Conservation (phyloP, 2,113 vertebrate genomes). For the Chionis minor region DNA sequence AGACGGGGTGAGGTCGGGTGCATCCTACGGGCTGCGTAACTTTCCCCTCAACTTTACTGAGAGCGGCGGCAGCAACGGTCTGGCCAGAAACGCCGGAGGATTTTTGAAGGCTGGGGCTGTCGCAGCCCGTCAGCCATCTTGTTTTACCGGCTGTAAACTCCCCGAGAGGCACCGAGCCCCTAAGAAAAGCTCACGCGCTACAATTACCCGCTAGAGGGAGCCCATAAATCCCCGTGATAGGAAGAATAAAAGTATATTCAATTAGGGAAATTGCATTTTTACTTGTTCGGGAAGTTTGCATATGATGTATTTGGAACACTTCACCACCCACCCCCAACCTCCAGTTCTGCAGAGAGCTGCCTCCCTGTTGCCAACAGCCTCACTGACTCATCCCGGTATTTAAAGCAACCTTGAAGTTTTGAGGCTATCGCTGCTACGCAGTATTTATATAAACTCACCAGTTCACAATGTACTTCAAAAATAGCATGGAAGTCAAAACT, state of each 20-base stretch:
- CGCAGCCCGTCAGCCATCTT: conserved; percentile 70
- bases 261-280: background rate
- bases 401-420: conserved; percentile 31
- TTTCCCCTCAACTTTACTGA: background rate
- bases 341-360: background rate
- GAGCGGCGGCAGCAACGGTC: no score
- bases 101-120: background rate
- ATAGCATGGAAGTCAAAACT: conserved; percentile 18
- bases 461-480: background rate
- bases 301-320: background rate
- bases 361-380: background rate
- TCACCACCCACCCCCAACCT: background rate
- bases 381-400: background rate
- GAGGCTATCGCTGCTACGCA: conserved; percentile 13
- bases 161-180: background rate
- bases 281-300: background rate
- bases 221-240: background rate
- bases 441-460: conserved; percentile 47
- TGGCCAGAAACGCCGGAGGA: background rate
- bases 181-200: background rate
- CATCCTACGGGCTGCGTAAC: background rate
- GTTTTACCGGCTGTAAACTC: background rate
- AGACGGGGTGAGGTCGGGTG: background rate
- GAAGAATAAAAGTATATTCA: background rate
- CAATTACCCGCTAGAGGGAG: conserved; percentile 70